Conservation (phyloP, 2,113 vertebrate genomes). For the Cervus canadensis region DNA sequence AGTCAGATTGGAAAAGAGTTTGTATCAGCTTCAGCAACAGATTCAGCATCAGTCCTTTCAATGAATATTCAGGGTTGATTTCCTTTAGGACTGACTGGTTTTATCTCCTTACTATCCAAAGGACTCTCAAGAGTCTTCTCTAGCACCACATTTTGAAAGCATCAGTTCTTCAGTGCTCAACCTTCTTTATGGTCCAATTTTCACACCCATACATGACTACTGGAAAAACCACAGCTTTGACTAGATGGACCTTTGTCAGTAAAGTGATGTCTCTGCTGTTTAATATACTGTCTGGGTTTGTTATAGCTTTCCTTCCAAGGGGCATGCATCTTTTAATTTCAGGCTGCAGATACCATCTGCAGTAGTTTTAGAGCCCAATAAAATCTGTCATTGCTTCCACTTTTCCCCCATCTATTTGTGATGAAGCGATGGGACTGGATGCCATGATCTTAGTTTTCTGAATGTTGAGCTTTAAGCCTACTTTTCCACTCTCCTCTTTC, state of each 20-base stretch:
- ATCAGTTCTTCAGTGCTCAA: neutral
- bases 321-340: neutral
- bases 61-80: neutral
- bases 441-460: neutral
- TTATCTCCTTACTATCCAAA: neutral
- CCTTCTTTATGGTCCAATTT: neutral
- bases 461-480: neutral
- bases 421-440: neutral
- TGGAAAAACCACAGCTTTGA: neutral
- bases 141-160: neutral
- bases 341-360: neutral
- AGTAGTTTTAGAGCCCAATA: neutral
- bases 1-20: neutral
- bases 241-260: neutral
- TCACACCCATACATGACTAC: neutral
- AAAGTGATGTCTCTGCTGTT: neutral
- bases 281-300: neutral
- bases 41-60: neutral
- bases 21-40: neutral
- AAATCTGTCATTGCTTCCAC: neutral
- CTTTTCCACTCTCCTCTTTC: neutral
- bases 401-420: neutral
- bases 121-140: neutral
- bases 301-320: neutral
- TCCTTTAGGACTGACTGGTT: neutral